Evolutionary conservation across 2,797 vertebrate genomes (phyloP).

Genomic region (Bradypodion ventrale): DNA sequence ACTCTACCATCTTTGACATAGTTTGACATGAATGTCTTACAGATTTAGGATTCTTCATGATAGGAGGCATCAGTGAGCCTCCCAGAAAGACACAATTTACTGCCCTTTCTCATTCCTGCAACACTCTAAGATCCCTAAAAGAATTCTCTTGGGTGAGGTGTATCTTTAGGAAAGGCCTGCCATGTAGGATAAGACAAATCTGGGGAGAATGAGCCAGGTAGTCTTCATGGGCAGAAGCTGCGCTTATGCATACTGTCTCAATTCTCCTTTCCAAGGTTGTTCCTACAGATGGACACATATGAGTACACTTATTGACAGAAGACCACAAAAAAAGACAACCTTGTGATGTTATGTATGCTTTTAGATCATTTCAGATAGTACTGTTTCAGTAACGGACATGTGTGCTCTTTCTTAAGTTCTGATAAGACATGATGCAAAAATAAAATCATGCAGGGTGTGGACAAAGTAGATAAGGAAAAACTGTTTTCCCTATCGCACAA

Average conservation of each 20-base stretch:
- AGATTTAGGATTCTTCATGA: background rate
- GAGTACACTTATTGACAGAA: too few relatives aligned
- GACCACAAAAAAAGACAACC: background rate
- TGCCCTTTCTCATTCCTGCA: background rate
- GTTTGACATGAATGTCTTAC: constrained; percentile 19
- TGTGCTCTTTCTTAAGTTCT: background rate
- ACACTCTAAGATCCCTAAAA: background rate
- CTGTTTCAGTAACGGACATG: background rate
- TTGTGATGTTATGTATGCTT: background rate
- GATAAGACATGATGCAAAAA: background rate
- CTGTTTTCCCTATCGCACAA: too few relatives aligned
- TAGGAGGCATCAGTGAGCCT: background rate
- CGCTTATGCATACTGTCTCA: background rate
- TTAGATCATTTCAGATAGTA: background rate
- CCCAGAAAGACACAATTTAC: too few relatives aligned
- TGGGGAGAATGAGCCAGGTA: background rate
- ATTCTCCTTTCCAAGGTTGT: background rate
- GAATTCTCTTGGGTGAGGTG: background rate
- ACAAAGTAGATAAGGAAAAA: too few relatives aligned
- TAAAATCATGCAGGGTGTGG: too few relatives aligned
- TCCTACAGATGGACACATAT: background rate
- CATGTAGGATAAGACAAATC: background rate
- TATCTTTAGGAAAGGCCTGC: background rate
- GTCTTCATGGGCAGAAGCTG: background rate
- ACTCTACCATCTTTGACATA: constrained; percentile 57